Base-by-base conservation (phyloP, 1,140 invertebrate species). In the Phymorhynchus buccinoides region DNA sequence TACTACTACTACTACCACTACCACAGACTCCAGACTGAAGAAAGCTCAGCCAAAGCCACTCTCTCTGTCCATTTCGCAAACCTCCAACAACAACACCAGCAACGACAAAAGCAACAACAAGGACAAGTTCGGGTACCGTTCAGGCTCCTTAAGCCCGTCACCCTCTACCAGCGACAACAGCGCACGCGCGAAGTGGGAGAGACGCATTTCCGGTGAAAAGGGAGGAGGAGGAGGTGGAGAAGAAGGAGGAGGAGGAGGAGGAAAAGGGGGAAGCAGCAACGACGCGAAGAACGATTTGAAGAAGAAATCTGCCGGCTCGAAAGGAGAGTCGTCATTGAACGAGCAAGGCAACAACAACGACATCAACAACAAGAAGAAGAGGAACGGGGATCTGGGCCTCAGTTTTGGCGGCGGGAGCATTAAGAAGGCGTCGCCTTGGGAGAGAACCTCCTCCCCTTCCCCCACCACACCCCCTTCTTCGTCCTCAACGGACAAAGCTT, bases 111-210 rank as follows among this genome's bases (percentile, higher is more conserved):
- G 22, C 35, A 18, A 18, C 39, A 39, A 2, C 62, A 30, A 56
- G 32, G 71, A 80, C 78, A 68, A 41, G 30, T 42, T 52, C 44
- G 44, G 79, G 27, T 52, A 7, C n/a, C 12, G 41, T 22, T 37
- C 80, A 32, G n/a, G 30, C n/a, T 18, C 6, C 79, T n/a, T 42
- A n/a, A 3, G 3, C 4, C 62, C 80, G 32, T 81, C 80, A 6
- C 62, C 56, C 3, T 39, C 35, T 35, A 3, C 32, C 2, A 3
- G 9, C 52, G 52, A 66, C 37, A 68, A n/a, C 80, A 68, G 56
- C 37, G 56, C 62, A 14, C 52, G 80, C 0, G 37, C 52, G 52
- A 81, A 81, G 80, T 81, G 80, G 80, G 80, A 81, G 35, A 81
- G 41, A 22, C 52, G 80, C 7, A 56, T 81, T 16, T 35, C 80